Percentiles rank a stretch among this genome's conserved stretches.
These are phyloP conservation scores for Hyposoter dolosus DNA, from an alignment of 2,888 invertebrate genomes.

Conservation along the genomic window DNA sequence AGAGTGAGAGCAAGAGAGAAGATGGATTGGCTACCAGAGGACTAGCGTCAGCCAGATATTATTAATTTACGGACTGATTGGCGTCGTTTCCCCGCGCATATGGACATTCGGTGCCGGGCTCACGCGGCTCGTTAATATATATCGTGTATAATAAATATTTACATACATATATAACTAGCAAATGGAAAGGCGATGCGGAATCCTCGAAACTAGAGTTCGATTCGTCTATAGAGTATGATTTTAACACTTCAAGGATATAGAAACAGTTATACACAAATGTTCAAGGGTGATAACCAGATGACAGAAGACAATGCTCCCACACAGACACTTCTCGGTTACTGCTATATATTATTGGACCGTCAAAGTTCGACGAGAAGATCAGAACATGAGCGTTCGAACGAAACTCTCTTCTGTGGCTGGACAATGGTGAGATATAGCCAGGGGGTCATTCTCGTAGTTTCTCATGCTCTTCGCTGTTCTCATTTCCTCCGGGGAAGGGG, in stretches of 20 bases:
- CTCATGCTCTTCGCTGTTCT: constrained; percentile 36
- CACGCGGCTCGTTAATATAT: constrained; percentile 37
- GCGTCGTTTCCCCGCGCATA: constrained; percentile 65
- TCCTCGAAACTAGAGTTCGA: not conserved
- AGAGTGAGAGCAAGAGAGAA: constrained; percentile 5
- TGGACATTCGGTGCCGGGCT: constrained; percentile 40
- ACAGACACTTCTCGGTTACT: not conserved
- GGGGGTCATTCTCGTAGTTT: constrained; percentile 69
- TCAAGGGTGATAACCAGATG: constrained; percentile 7
- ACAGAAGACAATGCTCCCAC: constrained; percentile 4
- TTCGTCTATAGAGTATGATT: constrained; percentile 12
- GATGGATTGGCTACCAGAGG: constrained; percentile 16
- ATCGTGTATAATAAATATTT: constrained; percentile 1
- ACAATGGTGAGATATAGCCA: constrained; percentile 72
- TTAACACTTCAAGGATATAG: not conserved
- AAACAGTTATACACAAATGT: not conserved
- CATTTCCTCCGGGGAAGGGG: constrained; percentile 18
- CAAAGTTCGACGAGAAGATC: constrained; percentile 25
- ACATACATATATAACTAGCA: not conserved
- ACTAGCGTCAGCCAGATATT: constrained; percentile 74
- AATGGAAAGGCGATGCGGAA: constrained; percentile 12
- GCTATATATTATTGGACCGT: constrained; percentile 31
- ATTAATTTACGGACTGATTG: constrained; percentile 78
- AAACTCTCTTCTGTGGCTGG: constrained; percentile 49
- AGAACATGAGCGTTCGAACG: constrained; percentile 8